Conservation (phyloP, 2,113 vertebrate species). For the Catagonus wagneri region DNA sequence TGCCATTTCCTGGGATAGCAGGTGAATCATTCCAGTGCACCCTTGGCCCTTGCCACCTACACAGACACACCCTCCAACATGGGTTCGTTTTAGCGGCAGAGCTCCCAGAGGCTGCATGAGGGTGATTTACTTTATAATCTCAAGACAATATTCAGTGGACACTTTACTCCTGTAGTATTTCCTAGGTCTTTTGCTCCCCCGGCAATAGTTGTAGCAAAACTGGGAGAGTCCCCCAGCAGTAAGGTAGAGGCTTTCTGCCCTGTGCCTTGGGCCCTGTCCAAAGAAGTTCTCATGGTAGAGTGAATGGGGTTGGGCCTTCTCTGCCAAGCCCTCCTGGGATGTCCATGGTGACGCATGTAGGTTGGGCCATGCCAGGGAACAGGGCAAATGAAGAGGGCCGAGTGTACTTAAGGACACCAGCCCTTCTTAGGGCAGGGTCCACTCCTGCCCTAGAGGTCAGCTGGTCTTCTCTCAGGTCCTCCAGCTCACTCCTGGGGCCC, state of each 20-base stretch:
- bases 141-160: not conserved
- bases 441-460: not conserved
- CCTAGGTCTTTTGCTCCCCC: not conserved
- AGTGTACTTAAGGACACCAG: not conserved
- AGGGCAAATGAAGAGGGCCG: not conserved
- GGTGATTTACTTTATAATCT: not conserved
- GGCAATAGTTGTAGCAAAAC: not conserved
- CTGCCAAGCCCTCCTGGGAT: not conserved
- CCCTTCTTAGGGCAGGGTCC: not conserved
- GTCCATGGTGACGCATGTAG: not conserved
- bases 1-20: not conserved
- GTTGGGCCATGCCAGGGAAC: not conserved
- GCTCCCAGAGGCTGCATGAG: not conserved
- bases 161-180: not conserved
- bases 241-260: not conserved
- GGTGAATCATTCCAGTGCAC: not conserved
- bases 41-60: not conserved
- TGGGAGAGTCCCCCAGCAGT: not conserved
- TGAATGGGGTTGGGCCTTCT: not conserved
- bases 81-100: conserved; percentile 25
- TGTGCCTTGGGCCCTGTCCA: not conserved
- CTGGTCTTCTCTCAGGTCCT: not conserved
- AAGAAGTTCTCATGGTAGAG: not conserved
- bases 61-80: not conserved
- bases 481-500: not conserved